These are phyloP conservation scores for Choristoneura rosaceana DNA, from an alignment of 2,888 invertebrate species.

Conservation along the genomic window DNA sequence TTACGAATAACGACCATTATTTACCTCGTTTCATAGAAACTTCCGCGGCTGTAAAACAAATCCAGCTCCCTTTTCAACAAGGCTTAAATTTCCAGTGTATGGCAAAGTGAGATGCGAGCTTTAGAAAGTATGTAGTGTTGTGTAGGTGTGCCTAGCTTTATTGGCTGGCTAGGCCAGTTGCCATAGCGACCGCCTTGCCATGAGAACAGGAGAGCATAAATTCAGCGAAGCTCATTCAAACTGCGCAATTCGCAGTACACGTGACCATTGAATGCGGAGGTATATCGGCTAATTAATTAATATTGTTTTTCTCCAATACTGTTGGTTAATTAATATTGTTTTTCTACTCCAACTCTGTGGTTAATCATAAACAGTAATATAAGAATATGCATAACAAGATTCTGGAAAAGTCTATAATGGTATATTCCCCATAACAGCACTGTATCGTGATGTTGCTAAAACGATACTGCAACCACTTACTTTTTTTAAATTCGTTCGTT, in stretches of 20 bases:
- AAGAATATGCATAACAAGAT: too few relatives aligned
- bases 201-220: slow-evolving; percentile 15
- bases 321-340: too few relatives aligned
- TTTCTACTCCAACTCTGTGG: too few relatives aligned
- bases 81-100: not conserved
- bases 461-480: too few relatives aligned
- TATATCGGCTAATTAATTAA: not conserved
- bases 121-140: not conserved
- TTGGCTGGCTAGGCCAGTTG: slow-evolving; percentile 43
- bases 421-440: too few relatives aligned
- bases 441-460: too few relatives aligned
- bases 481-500: too few relatives aligned
- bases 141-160: not conserved
- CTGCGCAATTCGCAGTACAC: not conserved
- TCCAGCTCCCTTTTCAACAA: not conserved
- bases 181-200: slow-evolving; percentile 56
- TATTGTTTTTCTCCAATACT: too few relatives aligned
- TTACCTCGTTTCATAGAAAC: not conserved
- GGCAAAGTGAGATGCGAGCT: not conserved
- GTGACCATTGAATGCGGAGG: not conserved
- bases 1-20: not conserved
- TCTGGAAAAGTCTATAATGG: too few relatives aligned
- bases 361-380: too few relatives aligned
- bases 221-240: not conserved
- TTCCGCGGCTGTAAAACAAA: not conserved